phyloP scores from a whole-genome alignment of 2,113 vertebrate species.

The Callospermophilus lateralis region DNA sequence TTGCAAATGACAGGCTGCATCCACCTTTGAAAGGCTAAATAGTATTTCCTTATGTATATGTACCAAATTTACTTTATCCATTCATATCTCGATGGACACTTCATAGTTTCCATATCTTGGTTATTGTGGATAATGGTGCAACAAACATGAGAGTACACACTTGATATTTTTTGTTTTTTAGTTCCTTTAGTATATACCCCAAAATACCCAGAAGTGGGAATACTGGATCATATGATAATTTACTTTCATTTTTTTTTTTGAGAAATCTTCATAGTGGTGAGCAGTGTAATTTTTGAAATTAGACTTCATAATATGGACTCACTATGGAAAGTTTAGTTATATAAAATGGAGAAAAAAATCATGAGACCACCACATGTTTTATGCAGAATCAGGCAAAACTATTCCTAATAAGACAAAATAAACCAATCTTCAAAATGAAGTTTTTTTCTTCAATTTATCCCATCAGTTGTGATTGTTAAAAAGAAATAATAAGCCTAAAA shows the following conservation, averaged over 20 bases:
- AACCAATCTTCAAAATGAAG: neutral
- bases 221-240: neutral
- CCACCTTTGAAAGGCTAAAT: neutral
- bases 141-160: neutral
- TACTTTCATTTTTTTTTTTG: neutral
- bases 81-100: neutral
- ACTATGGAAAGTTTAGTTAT: neutral
- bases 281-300: neutral
- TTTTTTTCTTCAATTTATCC: neutral
- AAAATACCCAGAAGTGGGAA: neutral
- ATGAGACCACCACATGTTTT: neutral
- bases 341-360: neutral
- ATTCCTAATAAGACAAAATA: neutral
- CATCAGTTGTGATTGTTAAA: neutral
- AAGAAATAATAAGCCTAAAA: neutral
- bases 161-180: neutral
- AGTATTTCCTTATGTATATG: neutral
- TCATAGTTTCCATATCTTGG: neutral
- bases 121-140: neutral
- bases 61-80: neutral
- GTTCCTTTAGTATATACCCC: neutral
- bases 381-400: neutral
- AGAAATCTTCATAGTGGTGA: neutral
- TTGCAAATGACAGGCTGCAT: neutral
- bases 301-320: neutral